Evolutionary conservation across 2,797 vertebrate genomes (phyloP).

Genomic region (Eulemur rubriventer): DNA sequence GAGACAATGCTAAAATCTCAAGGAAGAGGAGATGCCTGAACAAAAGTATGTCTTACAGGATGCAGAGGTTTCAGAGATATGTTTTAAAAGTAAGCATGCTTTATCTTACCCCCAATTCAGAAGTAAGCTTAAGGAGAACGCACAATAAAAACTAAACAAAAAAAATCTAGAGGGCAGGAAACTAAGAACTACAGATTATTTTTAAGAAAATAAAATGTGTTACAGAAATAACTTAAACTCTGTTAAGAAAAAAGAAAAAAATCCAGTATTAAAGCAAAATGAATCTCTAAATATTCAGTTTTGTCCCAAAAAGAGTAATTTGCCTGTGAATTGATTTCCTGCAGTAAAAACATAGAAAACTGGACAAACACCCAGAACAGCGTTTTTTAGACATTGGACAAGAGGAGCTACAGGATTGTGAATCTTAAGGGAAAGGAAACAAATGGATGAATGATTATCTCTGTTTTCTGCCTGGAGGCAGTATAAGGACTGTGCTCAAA

Average conservation of each 20-base stretch:
- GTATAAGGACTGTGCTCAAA: background rate
- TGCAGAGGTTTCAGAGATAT: background rate
- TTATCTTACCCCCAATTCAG: background rate
- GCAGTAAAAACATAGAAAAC: background rate
- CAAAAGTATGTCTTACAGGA: background rate
- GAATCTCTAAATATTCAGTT: background rate
- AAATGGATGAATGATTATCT: background rate
- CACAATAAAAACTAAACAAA: background rate
- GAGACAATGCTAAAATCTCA: background rate
- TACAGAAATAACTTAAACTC: background rate
- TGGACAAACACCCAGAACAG: background rate
- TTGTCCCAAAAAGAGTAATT: background rate
- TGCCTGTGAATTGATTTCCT: background rate
- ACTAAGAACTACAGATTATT: background rate
- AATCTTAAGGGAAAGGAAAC: background rate
- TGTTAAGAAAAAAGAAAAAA: background rate
- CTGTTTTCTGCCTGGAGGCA: background rate
- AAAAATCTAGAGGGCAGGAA: background rate
- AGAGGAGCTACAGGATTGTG: background rate
- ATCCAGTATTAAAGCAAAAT: background rate
- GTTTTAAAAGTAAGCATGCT: background rate
- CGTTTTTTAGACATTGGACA: background rate
- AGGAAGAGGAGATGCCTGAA: background rate
- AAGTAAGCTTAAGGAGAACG: background rate
- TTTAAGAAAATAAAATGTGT: background rate